These are phyloP conservation scores for Stenurella melanura DNA, from an alignment of 2,888 invertebrate species.

Conservation along the genomic window DNA sequence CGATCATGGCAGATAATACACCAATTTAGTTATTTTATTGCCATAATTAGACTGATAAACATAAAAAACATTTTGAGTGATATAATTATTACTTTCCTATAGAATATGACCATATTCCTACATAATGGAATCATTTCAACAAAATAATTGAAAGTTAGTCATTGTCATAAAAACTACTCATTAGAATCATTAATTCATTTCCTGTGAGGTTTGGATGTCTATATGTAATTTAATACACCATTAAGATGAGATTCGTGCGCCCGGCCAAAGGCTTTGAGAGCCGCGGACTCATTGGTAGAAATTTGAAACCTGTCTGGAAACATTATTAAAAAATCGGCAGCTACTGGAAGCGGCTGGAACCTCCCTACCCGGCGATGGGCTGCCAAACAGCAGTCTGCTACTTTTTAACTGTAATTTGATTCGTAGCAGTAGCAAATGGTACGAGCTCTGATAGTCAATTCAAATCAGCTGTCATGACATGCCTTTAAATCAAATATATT, in stretches of 20 bases:
- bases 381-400: no score
- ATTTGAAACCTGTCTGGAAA: conserved; percentile 65
- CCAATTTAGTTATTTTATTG: conserved; percentile 16
- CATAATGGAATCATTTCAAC: neutral
- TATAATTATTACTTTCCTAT: neutral
- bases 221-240: conserved; percentile 65
- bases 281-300: conserved; percentile 58
- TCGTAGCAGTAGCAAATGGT: no score
- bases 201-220: conserved; percentile 58
- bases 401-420: no score
- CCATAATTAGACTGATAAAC: conserved; percentile 17
- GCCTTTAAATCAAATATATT: no score
- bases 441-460: no score
- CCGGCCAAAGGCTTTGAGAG: conserved; percentile 9
- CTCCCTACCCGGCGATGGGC: no score
- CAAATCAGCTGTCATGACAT: no score
- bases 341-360: no score
- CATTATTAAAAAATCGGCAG: conserved; percentile 51
- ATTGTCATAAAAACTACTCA: conserved; percentile 42
- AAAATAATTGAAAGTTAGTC: conserved; percentile 1
- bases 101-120: neutral
- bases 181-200: conserved; percentile 64
- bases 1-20: conserved; percentile 10
- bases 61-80: conserved; percentile 9
- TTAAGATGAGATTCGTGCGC: conserved; percentile 58